phyloP scores from a whole-genome alignment of 2,797 vertebrate genomes.

The Macroramphosus scolopax region DNA sequence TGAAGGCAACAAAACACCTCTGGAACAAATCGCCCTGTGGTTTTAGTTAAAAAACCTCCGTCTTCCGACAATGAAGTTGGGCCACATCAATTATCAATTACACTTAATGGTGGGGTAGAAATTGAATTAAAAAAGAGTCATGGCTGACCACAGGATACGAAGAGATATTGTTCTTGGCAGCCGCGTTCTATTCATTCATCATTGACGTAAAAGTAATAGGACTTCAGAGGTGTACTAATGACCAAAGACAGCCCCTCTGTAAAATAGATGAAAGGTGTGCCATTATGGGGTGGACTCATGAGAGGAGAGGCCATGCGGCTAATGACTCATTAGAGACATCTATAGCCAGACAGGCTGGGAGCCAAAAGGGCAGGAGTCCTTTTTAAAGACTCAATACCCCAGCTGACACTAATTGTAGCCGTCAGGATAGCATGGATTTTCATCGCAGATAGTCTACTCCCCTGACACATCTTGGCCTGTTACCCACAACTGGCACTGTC shows the following conservation, averaged over 20 bases:
- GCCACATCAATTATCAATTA: constrained; percentile 72
- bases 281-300: constrained; percentile 77
- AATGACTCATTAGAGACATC: constrained; percentile 84
- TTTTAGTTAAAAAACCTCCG: constrained; percentile 18
- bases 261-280: constrained; percentile 85
- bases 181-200: constrained; percentile 79
- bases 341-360: constrained; percentile 80
- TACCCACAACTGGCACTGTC: constrained; percentile 65
- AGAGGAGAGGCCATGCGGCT: constrained; percentile 81
- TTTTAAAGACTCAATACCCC: constrained; percentile 84
- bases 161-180: constrained; percentile 79
- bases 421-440: constrained; percentile 81
- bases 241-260: constrained; percentile 80
- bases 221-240: constrained; percentile 82
- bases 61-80: constrained; percentile 49
- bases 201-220: constrained; percentile 81
- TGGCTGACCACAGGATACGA: constrained; percentile 69
- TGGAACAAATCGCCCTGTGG: constrained; percentile 16
- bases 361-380: constrained; percentile 80
- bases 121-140: constrained; percentile 69
- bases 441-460: constrained; percentile 80
- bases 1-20: constrained; percentile 35
- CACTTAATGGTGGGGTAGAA: constrained; percentile 61
- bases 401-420: constrained; percentile 83
- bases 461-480: constrained; percentile 72